Evolutionary conservation across 2,113 vertebrate genomes (phyloP).

Genomic region (Turdus rufiventris): DNA sequence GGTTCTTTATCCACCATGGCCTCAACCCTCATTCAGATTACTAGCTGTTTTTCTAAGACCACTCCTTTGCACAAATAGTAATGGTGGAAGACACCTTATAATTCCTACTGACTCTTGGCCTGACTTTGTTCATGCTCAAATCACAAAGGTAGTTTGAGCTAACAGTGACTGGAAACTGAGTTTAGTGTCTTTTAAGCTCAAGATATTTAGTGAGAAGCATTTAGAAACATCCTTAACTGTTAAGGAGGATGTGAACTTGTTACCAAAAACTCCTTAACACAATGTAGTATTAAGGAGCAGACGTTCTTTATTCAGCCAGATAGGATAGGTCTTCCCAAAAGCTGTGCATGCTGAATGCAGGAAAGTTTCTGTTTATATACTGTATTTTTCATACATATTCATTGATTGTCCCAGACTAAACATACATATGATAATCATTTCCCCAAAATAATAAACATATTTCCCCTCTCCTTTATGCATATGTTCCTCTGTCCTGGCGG

Average conservation of each 20-base stretch:
- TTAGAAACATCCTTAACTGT: neutral
- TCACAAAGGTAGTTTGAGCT: neutral
- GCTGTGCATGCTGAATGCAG: neutral
- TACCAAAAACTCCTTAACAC: neutral
- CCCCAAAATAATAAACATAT: neutral
- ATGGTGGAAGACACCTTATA: neutral
- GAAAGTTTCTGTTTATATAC: neutral
- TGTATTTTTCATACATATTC: neutral
- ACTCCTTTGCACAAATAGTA: neutral
- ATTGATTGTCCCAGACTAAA: neutral
- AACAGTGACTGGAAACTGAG: neutral
- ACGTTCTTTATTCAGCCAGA: rapidly evolving
- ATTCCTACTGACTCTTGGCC: neutral
- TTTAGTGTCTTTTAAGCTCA: neutral
- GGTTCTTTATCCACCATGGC: neutral
- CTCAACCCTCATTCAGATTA: neutral
- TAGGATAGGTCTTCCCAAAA: neutral
- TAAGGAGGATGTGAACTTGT: neutral
- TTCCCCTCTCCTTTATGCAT: neutral
- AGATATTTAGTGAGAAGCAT: neutral
- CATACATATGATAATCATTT: neutral
- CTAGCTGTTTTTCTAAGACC: neutral
- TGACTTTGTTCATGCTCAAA: neutral
- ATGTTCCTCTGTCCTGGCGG: neutral
- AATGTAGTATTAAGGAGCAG: neutral